Percentiles rank a stretch among this genome's conserved stretches.
phyloP scores from a whole-genome alignment of 2,888 invertebrate genomes.

The Parochlus steinenii region DNA sequence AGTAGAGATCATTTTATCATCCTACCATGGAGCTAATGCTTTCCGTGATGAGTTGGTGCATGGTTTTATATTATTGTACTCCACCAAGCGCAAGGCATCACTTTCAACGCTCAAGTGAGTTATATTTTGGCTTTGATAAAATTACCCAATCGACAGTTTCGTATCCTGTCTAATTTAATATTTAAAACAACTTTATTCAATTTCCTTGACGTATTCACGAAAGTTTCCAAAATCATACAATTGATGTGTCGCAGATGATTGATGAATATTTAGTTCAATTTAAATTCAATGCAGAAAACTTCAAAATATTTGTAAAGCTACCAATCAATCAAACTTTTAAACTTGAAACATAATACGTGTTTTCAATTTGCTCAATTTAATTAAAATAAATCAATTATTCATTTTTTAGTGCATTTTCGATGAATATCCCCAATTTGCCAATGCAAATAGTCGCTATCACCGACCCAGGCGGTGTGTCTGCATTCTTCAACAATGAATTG shows the following conservation, averaged over 20 bases:
- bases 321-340: slow-evolving; percentile 3
- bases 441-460: slow-evolving; percentile 90
- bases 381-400: background rate
- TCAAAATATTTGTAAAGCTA: too few relatives aligned
- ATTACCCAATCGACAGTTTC: too few relatives aligned
- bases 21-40: slow-evolving; percentile 86
- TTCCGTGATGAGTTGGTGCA: slow-evolving; percentile 85
- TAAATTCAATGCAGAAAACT: too few relatives aligned
- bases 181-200: too few relatives aligned
- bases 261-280: too few relatives aligned
- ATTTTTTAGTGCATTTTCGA: slow-evolving; percentile 65
- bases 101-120: slow-evolving; percentile 76
- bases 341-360: slow-evolving; percentile 1
- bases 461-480: slow-evolving; percentile 73
- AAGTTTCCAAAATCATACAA: too few relatives aligned
- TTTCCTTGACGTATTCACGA: too few relatives aligned
- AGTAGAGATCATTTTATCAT: slow-evolving; percentile 80
- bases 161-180: too few relatives aligned
- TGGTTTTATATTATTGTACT: slow-evolving; percentile 89
- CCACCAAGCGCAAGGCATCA: slow-evolving; percentile 87
- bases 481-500: slow-evolving; percentile 78
- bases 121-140: slow-evolving; percentile 1
- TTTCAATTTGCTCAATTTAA: background rate
- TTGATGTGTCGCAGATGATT: too few relatives aligned
- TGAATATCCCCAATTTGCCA: slow-evolving; percentile 82